These are phyloP conservation scores for Paracentrotus lividus DNA, from an alignment of 53 echinoderm and acorn worm species.

Conservation along the genomic window DNA sequence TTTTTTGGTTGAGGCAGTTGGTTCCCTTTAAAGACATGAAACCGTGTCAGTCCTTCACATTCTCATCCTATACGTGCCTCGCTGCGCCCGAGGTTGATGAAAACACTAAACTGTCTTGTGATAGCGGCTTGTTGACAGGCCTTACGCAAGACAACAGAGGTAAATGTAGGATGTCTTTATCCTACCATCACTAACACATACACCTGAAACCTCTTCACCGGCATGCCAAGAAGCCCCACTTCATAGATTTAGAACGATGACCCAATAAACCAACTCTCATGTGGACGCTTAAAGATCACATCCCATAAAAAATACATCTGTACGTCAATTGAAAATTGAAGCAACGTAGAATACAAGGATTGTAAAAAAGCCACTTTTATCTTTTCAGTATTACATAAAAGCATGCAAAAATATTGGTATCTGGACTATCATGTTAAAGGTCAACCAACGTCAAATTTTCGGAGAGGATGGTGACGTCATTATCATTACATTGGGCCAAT, in stretches of 20 bases:
- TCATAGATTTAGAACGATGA: conserved; percentile 47
- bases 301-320: no score
- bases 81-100: not conserved
- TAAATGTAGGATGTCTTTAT: conserved; percentile 42
- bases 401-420: no score
- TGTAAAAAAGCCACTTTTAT: no score
- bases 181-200: not conserved
- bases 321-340: no score
- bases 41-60: not conserved
- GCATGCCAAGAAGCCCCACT: not conserved
- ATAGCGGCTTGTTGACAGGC: not conserved
- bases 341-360: no score
- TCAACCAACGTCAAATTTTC: no score
- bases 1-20: no score
- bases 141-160: conserved; percentile 13
- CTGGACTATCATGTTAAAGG: no score
- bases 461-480: no score
- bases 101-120: not conserved
- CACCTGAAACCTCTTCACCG: conserved; percentile 47
- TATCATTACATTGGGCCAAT: no score
- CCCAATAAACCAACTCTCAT: not conserved
- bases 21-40: not conserved
- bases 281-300: not conserved
- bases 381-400: no score
- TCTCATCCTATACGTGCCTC: not conserved